Base-by-base conservation (phyloP, 2,888 invertebrate species). In the Oscheius sp. region DNA sequence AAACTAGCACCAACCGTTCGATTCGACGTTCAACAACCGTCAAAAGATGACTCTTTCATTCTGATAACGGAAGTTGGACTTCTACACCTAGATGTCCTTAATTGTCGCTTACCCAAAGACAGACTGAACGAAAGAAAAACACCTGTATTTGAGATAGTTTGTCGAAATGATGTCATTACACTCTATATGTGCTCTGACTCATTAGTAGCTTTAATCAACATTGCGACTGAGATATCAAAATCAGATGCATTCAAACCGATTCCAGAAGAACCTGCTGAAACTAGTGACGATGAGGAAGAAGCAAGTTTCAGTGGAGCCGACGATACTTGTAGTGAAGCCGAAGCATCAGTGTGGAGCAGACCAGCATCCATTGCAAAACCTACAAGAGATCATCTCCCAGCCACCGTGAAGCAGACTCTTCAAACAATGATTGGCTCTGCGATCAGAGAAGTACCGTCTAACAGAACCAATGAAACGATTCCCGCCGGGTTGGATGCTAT, bases 131-230 rank as follows among this genome's bases (percentile, higher is more conserved):
- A 67, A 26, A 32, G 67, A 57, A 69, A 36, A 4, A 67, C 69
- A n/a, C 78, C 78, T n/a, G 63, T 73, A 4, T 68, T 75, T 24
- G 78, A 80, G 50, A 59, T 78, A 17, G 63, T 68, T 14, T 78
- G 78, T 62, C 49, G 54, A 30, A 74, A 74, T 33, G 74, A 74
- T 54, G 22, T 41, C 3, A 28, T 62, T 14, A 22, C 77, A 69
- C 56, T 80, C 12, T 85, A 83, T 82, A 67, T 79, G 0, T 85
- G 85, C 66, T 71, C 82, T 0, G 85, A 85, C 67, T 83, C 85
- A 2, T 66, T 84, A 17, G 76, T 77, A 5, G 66, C 80, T 8
- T 69, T 84, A 28, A 57, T 77, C 57, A 80, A 77, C 26, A 67
- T 80, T 17, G 59, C 75, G 2, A 64, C 67, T 36, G 84, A 84